Base-by-base conservation (phyloP, 2,113 vertebrate genomes). In the Choloepus hoffmanni region DNA sequence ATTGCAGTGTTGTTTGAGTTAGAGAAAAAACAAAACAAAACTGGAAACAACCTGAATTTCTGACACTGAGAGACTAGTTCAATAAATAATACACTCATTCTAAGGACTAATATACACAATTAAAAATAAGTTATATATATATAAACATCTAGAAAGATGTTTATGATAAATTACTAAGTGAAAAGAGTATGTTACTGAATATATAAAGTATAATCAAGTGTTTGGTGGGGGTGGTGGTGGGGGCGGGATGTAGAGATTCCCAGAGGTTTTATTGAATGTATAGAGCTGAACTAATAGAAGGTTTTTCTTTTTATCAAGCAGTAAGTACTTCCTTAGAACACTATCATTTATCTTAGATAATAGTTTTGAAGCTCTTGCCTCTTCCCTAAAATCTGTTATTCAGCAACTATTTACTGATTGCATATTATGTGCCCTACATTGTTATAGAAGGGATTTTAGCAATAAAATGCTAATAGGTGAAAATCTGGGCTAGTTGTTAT, bases 51-150 rank as follows among this genome's bases (percentile, higher is more conserved):
- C 43, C 78, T 33, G 68, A 79, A 73, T 40, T 77, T 93, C 84
- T 60, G 21, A 85, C 79, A 92, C 43, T 83, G 50, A 50, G 60
- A 88, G 88, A 62, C 60, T 36, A 65, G 53, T 63, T 73, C 68
- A 85, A 96, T 94, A 97, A 92, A 96, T 95, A 96, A 92, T 23
- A 26, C 55, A 43, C 84, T 19, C 81, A 77, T 55, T 85, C 50
- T 77, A 82, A 92, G 19, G 60, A 88, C 88, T 70, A 90, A 68
- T 77, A 93, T 23, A 30, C 33, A 90, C 89, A 89, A 82, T 94
- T 85, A 90, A 94, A 97, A 97, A 95, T 96, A 95, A 96, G 93
- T 96, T 94, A 89, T 13, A n/a, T 85, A 63, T 50, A 50, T 50
- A 11, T 50, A 50, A 50, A 50, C 48, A 50, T 50, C 48, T 50